Base-by-base conservation (phyloP, 2,888 invertebrate species). In the Hypselothyrea guttata region DNA sequence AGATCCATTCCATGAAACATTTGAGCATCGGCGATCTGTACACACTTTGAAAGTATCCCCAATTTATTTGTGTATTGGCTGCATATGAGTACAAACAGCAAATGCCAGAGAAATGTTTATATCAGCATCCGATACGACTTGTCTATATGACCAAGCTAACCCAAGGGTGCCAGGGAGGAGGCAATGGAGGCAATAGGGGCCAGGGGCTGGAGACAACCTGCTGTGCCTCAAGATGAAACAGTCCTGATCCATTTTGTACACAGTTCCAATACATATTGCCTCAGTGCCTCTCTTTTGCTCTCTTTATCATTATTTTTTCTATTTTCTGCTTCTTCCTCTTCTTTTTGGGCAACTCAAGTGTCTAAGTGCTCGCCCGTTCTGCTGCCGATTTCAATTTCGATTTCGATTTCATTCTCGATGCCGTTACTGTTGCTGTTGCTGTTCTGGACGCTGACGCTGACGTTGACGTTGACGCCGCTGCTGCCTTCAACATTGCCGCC, bases 181-280 rank as follows among this genome's bases (percentile, higher is more conserved):
- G 27, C 12, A 34, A 22, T 18, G 28, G 45, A 12, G 44, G 4
- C 3, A 27, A 12, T 9, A 4, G 9, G 8, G 15, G 7, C 8
- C 27, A 22, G 13, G 15, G 35, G 34, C 52, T 75, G 76, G 77
- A 84, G 86, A 86, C 86, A 86, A 86, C 86, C 86, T 86, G 86
- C 86, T 86, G 86, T 76, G 84, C 69, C 55, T 67, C 33, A 71
- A 78, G 81, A 78, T 78, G 77, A 81, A 78, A 78, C 81, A 79
- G 63, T 81, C 73, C 77, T 77, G 63, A 71, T 71, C 68, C 75
- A 79, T 71, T 75, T 75, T 53, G 46, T 57, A 41, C 37, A 45
- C 58, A 59, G 37, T 49, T 55, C 54, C n/a, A 31, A 56, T 47
- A 47, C 34, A 33, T 38, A 31, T 30, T 13, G 7, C 18, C 30